Evolutionary conservation across 2,113 vertebrate species (phyloP), one percentile per base, ranked within the genome.

Genomic region (Hypomesus transpacificus): DNA sequence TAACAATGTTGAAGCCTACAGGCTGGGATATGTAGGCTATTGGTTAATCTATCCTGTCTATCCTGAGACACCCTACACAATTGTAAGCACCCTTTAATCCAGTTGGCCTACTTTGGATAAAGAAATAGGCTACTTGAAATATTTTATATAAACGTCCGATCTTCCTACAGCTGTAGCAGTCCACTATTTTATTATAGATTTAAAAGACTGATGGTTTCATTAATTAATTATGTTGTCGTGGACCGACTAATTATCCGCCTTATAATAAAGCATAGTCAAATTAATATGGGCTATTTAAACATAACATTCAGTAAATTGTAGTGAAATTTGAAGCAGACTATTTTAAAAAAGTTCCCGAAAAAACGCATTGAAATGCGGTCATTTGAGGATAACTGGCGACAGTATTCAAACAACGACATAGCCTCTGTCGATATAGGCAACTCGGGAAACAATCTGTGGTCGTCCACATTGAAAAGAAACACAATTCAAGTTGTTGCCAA

Each of bases 111-210:
- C 72, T 74, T 66, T 81, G 82, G 80, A 79, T 80, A 75, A 75
- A 69, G 76, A 70, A 14, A 34, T 46, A n/a, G 79, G 75, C 70
- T 70, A 28, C 73, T 58, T 73, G 46, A 79, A 82, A 85, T 87
- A 83, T 81, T 66, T 70, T 57, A 16, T 26, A 26, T 63, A 28
- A 34, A 4, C 28, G 73, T 75, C 53, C 66, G 78, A 77, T 77
- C 80, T 66, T 57, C 3, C 16, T 17, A 1, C 31, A 17, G 14
- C 21, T 17, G 1, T 39, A 17, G 14, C 21, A 3, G 26, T 63
- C 72, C 28, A 82, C 84, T 79, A 80, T 75, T 79, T 85, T 81
- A 82, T 66, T 50, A 68, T 70, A 76, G 80, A 81, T 85, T 76
- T 77, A 64, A 75, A 14, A 22, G 75, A 75, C 53, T 68, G 81